A percentile compares a stretch with the other conserved stretches of the same genome.
phyloP scores from a whole-genome alignment of 2,113 vertebrate genomes.

The Aspidoscelis tigris region DNA sequence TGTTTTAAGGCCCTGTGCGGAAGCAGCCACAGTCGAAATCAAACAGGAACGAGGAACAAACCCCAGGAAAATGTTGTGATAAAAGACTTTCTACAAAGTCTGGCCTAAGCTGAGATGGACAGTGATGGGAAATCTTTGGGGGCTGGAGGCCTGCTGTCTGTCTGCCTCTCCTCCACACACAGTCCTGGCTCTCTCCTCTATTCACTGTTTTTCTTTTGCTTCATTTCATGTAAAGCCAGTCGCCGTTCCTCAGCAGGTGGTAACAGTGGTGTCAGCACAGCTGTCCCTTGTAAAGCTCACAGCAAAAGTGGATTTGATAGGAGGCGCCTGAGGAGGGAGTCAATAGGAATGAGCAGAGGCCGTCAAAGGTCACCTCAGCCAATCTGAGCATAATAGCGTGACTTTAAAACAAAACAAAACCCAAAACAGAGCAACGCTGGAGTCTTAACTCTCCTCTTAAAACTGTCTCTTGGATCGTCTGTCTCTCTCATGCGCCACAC shows the following conservation, averaged over 20 bases:
- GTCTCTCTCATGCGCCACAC: fast-evolving
- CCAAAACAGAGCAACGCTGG: constrained; percentile 39
- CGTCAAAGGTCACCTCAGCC: constrained; percentile 63
- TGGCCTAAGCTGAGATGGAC: too few relatives aligned
- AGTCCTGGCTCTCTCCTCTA: neutral
- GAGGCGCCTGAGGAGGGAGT: constrained; percentile 46
- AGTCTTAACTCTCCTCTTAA: constrained; percentile 20
- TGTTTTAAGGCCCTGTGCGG: too few relatives aligned
- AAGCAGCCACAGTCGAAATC: neutral
- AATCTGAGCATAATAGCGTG: constrained; percentile 40
- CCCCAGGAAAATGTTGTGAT: too few relatives aligned
- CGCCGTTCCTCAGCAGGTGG: neutral
- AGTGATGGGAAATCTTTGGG: too few relatives aligned
- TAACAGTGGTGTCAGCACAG: neutral
- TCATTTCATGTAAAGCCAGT: neutral
- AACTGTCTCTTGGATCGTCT: neutral
- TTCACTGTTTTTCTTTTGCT: neutral
- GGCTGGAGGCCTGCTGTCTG: too few relatives aligned
- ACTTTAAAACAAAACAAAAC: constrained; percentile 44
- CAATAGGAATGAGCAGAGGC: constrained; percentile 57
- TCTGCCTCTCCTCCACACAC: neutral
- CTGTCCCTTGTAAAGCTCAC: neutral
- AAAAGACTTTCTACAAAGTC: too few relatives aligned
- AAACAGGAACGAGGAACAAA: too few relatives aligned
- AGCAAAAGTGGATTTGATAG: constrained; percentile 29